Base-by-base conservation (phyloP, 2,888 invertebrate species). In the Willowsia nigromaculata region DNA sequence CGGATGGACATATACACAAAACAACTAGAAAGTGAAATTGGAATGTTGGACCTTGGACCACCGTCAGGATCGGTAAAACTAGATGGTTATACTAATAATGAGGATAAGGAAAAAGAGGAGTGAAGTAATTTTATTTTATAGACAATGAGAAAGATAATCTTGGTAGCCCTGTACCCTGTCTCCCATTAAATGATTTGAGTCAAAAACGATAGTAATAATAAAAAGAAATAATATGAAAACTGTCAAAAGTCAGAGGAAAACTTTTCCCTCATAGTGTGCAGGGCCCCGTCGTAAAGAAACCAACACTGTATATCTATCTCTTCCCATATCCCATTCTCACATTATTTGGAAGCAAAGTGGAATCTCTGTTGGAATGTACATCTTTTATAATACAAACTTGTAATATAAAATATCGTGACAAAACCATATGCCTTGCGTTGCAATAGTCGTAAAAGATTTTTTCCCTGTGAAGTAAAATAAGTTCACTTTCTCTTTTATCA, bases 171-270 rank as follows among this genome's bases (percentile, higher is more conserved):
- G 81, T 81, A 81, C 27, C 59, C 87, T 62, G 78, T 81, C 81
- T 68, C 82, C 88, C 59, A 87, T 87, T 87, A 88, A 88, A 88
- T 88, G 88, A 88, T 88, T 88, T 88, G 82, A 88, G 88, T 88
- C 82, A 82, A 88, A 82, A 88, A 82, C 80, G 83, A 88, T 88
- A 84, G 84, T 68, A 84, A 80, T 83, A 88, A 88, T 88, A 78
- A 85, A 76, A 85, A 82, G 78, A 83, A 86, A 90, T 86, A 85
- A 82, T 82, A 83, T 90, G 86, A 82, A 86, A 90, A 86, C 86
- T 90, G 90, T 90, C 90, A 90, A 88, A 90, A 90, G 90, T 83
- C 90, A 90, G 87, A 50, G 56, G 50, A 80, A 87, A 90, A 87
- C 50, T 87, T 88, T 90, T 30, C 88, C n/a, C 47, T 27, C 15